phyloP scores from a whole-genome alignment of 2,797 vertebrate species.

The Aselliscus stoliczkanus region DNA sequence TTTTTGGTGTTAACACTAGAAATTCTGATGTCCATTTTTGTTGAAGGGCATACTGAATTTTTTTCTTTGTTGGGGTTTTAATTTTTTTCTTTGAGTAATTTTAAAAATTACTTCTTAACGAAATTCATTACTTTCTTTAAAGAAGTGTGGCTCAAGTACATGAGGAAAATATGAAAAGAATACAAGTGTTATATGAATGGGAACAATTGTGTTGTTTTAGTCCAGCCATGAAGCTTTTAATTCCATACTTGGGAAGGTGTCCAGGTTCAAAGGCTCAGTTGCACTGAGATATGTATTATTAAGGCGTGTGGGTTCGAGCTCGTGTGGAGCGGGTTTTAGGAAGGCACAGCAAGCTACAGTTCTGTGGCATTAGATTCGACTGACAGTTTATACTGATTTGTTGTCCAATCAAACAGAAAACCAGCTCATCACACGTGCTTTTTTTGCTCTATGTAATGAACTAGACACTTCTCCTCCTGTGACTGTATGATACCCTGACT shows the following conservation, averaged over 20 bases:
- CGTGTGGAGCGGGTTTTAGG: conserved; percentile 54
- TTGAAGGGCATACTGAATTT: not conserved
- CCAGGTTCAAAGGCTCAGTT: conserved; percentile 75
- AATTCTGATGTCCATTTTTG: not conserved
- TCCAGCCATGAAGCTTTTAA: conserved; percentile 74
- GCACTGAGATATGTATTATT: conserved; percentile 76
- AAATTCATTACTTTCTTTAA: not conserved
- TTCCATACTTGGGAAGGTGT: conserved; percentile 73
- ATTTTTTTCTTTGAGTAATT: not conserved
- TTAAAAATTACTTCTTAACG: not conserved
- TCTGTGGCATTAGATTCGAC: conserved; percentile 72
- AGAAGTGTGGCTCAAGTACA: not conserved
- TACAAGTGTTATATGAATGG: conserved; percentile 71
- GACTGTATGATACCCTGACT: conserved; percentile 30
- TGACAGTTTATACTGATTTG: conserved; percentile 74
- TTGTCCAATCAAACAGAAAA: conserved; percentile 73
- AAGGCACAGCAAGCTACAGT: conserved; percentile 71
- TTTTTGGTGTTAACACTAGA: not conserved
- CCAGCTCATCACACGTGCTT: conserved; percentile 37
- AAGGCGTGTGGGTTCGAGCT: conserved; percentile 64
- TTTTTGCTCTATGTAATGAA: conserved; percentile 75
- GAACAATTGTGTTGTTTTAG: conserved; percentile 71
- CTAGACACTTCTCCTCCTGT: conserved; percentile 46
- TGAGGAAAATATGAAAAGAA: not conserved
- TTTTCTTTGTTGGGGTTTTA: not conserved